Base-by-base conservation (phyloP, 2,113 vertebrate species). In the Anarrhichthys ocellatus region DNA sequence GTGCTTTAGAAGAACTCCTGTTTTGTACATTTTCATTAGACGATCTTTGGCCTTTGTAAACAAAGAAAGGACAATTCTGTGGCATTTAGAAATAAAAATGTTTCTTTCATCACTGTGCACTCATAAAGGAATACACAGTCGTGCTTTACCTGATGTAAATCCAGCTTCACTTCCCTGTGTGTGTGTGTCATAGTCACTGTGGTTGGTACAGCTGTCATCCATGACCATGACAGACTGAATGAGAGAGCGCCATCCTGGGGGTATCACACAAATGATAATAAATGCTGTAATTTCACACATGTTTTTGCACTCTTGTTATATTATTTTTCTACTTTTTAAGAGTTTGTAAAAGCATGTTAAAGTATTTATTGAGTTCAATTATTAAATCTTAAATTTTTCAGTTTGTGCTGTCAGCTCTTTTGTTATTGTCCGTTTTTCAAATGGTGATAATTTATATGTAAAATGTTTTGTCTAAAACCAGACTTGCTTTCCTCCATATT, bases 141-240 rank as follows among this genome's bases (percentile, higher is more conserved):
- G 48, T 27, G 6, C 50, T 54, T 54, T 78, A 93, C 89, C 84
- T 76, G 82, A 56, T 56, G 59, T 27, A 56, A 58, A 20, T n/a
- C 10, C 50, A 76, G 56, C 18, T 62, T 83, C 81, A 38, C 74
- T 84, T 15, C 86, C 78, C 52, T 61, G 79, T 56, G 87, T 48
- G 27, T 44, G n/a, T 34, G 82, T 79, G 36, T 94, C 89, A 34
- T 0, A 66, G 44, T 88, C 88, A 17, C 82, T 89, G 18, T 85
- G 82, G 61, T 82, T 72, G 22, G 44, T 73, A 9, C 29, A 70
- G 65, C 68, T 29, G 11, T 78, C 82, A 22, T 90, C 85, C 72
- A 72, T 42, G 32, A 46, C 46, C 0, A 27, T 70, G 27, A 89
- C 78, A 29, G 84, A 88, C 62, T 80, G 40, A 63, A 88, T 69